Conservation (phyloP, 2,113 vertebrate species). For the Gambusia affinis region DNA sequence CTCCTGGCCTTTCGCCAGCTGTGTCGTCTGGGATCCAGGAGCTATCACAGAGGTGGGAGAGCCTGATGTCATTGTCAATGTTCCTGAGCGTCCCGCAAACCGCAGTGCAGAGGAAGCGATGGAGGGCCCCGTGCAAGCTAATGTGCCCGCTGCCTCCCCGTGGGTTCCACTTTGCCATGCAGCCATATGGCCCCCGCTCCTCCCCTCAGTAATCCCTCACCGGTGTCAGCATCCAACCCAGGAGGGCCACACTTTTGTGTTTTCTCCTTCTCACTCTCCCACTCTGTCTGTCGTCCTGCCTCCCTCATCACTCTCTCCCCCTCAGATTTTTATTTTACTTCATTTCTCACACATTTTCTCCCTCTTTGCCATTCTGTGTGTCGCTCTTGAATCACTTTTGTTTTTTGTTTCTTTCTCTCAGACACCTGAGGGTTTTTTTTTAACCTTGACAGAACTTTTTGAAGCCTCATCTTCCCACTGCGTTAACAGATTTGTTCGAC, state of each 20-base stretch:
- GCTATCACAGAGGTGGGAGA: constrained; percentile 62
- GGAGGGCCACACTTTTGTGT: constrained; percentile 68
- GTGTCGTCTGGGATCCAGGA: constrained; percentile 61
- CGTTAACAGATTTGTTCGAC: no score
- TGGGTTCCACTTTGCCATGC: constrained; percentile 69
- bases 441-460: constrained; percentile 65
- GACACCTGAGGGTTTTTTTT: constrained; percentile 60
- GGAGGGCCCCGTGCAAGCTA: constrained; percentile 70
- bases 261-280: constrained; percentile 47
- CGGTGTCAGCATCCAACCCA: constrained; percentile 69
- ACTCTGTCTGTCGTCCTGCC: constrained; percentile 27
- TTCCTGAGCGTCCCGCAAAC: constrained; percentile 68
- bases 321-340: constrained; percentile 16
- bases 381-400: constrained; percentile 54
- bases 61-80: constrained; percentile 74
- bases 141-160: constrained; percentile 71
- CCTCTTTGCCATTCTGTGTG: constrained; percentile 36
- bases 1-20: constrained; percentile 58
- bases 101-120: constrained; percentile 74
- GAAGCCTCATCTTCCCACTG: background rate
- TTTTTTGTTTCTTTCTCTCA: constrained; percentile 40
- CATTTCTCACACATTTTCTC: background rate
- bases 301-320: constrained; percentile 20
- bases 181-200: constrained; percentile 74
- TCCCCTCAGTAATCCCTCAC: constrained; percentile 74